A percentile compares a stretch with the other conserved stretches of the same genome.
Conservation (phyloP, 2,797 vertebrate genomes). For the Chromobotia macracanthus region DNA sequence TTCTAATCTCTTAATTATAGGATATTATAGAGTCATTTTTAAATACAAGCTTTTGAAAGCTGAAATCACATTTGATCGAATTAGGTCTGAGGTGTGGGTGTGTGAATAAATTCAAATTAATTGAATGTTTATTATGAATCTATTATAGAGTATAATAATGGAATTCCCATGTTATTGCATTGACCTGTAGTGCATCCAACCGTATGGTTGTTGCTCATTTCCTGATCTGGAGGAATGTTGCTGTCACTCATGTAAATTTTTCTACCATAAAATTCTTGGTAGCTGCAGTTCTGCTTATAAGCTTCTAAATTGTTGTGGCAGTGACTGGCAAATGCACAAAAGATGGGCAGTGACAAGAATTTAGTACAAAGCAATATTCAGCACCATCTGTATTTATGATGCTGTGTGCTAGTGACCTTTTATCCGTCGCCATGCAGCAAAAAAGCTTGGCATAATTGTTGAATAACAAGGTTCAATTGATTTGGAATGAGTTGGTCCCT, state of each 20-base stretch:
- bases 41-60: conserved; percentile 41
- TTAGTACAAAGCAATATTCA: conserved; percentile 52
- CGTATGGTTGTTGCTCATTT: not conserved
- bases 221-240: conserved; percentile 6
- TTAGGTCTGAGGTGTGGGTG: conserved; percentile 41
- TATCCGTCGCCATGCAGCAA: conserved; percentile 34
- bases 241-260: conserved; percentile 28
- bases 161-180: conserved; percentile 32
- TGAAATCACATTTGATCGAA: conserved; percentile 49
- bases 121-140: conserved; percentile 52
- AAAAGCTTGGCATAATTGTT: conserved; percentile 52
- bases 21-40: conserved; percentile 48
- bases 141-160: conserved; percentile 39
- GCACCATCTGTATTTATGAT: conserved; percentile 53
- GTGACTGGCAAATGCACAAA: conserved; percentile 52
- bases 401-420: conserved; percentile 53
- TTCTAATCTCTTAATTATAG: conserved; percentile 57
- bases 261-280: not conserved
- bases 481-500: conserved; percentile 56
- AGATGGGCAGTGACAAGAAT: conserved; percentile 52
- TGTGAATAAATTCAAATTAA: conserved; percentile 41
- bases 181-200: conserved; percentile 14
- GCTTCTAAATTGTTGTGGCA: conserved; percentile 29
- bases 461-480: conserved; percentile 65
- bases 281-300: not conserved